Conservation (phyloP, 1,140 invertebrate genomes). For the Aradophagus sp. region DNA sequence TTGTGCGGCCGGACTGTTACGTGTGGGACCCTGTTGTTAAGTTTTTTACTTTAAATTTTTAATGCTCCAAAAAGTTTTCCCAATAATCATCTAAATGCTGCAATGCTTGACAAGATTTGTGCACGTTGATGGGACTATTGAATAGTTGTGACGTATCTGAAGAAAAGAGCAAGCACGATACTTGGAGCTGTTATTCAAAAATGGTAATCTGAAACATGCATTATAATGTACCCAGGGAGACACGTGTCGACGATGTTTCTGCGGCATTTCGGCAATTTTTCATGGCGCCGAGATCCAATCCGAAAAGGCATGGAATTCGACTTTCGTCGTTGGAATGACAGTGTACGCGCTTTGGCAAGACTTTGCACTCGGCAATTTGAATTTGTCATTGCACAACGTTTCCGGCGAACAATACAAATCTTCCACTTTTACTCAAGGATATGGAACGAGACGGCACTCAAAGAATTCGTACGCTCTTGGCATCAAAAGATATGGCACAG, state of each 20-base stretch:
- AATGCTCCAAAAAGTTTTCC: no score
- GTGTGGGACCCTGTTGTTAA: no score
- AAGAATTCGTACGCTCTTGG: slow-evolving; percentile 75
- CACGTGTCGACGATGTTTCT: slow-evolving; percentile 36
- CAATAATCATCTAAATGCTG: no score
- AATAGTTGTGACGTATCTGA: no score
- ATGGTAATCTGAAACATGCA: slow-evolving; percentile 23
- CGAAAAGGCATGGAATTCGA: slow-evolving; percentile 13
- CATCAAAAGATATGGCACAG: slow-evolving; percentile 63
- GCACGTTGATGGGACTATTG: no score
- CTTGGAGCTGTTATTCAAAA: slow-evolving; percentile 3
- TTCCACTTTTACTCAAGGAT: slow-evolving; percentile 78
- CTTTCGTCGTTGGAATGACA: slow-evolving; percentile 59
- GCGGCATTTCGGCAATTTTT: slow-evolving; percentile 20
- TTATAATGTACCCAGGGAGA: slow-evolving; percentile 13
- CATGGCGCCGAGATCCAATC: slow-evolving; percentile 6
- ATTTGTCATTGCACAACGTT: slow-evolving; percentile 78
- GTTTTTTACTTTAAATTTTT: no score
- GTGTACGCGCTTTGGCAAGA: slow-evolving; percentile 59
- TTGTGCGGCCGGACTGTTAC: no score
- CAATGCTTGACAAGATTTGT: no score
- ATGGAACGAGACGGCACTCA: slow-evolving; percentile 78
- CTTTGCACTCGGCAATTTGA: slow-evolving; percentile 79
- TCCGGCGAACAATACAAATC: slow-evolving; percentile 78
- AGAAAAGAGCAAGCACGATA: no score